Conservation (phyloP, 2,113 vertebrate genomes). For the Oreotrochilus melanogaster region DNA sequence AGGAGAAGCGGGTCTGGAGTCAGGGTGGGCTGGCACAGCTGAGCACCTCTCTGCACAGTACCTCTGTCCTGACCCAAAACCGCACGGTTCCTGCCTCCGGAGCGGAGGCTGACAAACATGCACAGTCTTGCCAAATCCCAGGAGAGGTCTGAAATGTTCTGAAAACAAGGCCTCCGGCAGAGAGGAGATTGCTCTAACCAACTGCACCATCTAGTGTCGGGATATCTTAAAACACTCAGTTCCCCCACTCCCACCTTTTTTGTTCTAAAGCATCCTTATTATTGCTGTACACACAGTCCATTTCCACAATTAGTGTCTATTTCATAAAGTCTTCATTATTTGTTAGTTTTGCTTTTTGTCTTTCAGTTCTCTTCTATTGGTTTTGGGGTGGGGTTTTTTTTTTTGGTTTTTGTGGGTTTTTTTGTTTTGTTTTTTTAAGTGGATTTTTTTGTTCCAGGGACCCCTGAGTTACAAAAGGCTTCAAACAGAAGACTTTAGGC, state of each 20-base stretch:
- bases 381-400: neutral
- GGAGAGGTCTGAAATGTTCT: neutral
- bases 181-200: neutral
- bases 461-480: neutral
- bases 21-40: rapidly evolving
- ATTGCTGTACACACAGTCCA: too few relatives aligned
- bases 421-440: too few relatives aligned
- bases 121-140: neutral
- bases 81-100: neutral
- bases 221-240: neutral
- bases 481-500: neutral
- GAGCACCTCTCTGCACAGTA: neutral
- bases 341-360: neutral
- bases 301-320: neutral
- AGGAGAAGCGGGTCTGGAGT: neutral
- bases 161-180: neutral
- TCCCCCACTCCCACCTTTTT: rapidly evolving
- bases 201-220: conserved; percentile 63
- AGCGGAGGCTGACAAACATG: neutral
- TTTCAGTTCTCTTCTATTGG: too few relatives aligned
- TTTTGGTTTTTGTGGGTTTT: too few relatives aligned
- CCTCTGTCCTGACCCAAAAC: neutral
- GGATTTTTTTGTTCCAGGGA: too few relatives aligned
- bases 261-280: neutral
- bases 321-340: neutral